A percentile compares a stretch with the other conserved stretches of the same genome.
Conservation (phyloP, 2,113 vertebrate genomes). For the Taurulus bubalis region DNA sequence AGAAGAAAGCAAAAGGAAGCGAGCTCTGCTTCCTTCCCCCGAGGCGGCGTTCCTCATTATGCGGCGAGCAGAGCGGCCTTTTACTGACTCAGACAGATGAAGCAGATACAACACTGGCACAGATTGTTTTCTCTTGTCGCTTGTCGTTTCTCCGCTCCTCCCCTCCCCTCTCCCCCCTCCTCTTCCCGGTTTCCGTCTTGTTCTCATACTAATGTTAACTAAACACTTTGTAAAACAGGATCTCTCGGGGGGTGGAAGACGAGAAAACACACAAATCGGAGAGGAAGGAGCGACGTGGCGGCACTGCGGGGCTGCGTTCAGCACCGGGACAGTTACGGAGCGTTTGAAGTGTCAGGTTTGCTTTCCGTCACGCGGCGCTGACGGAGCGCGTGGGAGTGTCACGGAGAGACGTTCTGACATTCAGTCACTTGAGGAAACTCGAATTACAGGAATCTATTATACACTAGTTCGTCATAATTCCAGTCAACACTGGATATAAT, state of each 20-base stretch:
- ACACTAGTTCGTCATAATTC: conserved; percentile 34
- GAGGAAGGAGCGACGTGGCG: conserved; percentile 38
- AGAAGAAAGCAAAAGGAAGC: conserved; percentile 41
- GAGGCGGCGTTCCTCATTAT: conserved; percentile 61
- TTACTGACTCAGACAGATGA: conserved; percentile 69
- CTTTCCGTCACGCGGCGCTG: conserved; percentile 38
- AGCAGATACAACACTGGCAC: conserved; percentile 63
- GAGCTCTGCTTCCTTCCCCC: conserved; percentile 45
- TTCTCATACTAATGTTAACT: conserved; percentile 68
- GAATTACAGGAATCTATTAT: conserved; percentile 60
- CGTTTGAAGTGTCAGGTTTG: conserved; percentile 68
- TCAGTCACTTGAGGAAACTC: conserved; percentile 59
- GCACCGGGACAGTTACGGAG: conserved; percentile 36
- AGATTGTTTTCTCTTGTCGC: conserved; percentile 73
- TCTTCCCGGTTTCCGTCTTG: conserved; percentile 41
- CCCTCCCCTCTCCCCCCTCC: conserved; percentile 1
- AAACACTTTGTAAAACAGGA: conserved; percentile 71
- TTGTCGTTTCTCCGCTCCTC: conserved; percentile 5
- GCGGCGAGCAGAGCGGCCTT: conserved; percentile 51
- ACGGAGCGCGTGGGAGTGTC: conserved; percentile 35
- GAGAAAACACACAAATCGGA: conserved; percentile 60
- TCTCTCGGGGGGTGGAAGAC: conserved; percentile 53
- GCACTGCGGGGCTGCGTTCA: conserved; percentile 45
- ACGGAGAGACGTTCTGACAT: conserved; percentile 45
- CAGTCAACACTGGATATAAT: conserved; percentile 17